Evolutionary conservation across 2,113 vertebrate species (phyloP).

Genomic region (Uria lomvia): DNA sequence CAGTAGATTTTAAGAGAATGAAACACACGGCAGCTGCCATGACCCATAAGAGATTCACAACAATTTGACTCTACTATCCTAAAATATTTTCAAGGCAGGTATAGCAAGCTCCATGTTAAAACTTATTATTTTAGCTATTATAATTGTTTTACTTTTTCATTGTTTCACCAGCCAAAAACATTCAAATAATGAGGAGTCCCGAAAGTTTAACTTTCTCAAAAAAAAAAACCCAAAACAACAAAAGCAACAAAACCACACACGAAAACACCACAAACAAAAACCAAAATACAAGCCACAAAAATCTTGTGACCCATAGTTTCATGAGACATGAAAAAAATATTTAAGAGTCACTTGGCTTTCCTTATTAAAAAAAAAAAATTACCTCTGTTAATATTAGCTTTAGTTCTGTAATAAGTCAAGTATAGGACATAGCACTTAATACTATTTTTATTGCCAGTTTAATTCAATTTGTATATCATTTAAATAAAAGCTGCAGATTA

Average conservation of each 20-base stretch:
- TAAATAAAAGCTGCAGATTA: not conserved
- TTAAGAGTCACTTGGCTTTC: not conserved
- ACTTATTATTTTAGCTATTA: not conserved
- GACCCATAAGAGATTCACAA: not conserved
- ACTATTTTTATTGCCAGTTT: not conserved
- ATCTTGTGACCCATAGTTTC: not conserved
- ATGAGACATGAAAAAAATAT: not conserved
- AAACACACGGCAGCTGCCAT: not conserved
- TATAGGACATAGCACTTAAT: not conserved
- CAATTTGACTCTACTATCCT: not conserved
- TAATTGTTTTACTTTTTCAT: not conserved
- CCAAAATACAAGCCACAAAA: not conserved
- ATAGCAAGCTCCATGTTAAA: not conserved
- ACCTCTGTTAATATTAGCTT: not conserved
- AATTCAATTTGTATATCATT: not conserved
- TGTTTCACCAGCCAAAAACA: not conserved
- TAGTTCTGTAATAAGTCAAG: not conserved
- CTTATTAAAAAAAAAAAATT: not conserved
- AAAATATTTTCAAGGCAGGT: not conserved
- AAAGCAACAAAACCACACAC: not conserved
- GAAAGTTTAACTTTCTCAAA: not conserved
- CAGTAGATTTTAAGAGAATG: not conserved
- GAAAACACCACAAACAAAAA: not conserved
- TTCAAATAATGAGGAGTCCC: not conserved
- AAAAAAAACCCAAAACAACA: not conserved